Conservation (phyloP, 2,797 vertebrate genomes). For the Coendou prehensilis region DNA sequence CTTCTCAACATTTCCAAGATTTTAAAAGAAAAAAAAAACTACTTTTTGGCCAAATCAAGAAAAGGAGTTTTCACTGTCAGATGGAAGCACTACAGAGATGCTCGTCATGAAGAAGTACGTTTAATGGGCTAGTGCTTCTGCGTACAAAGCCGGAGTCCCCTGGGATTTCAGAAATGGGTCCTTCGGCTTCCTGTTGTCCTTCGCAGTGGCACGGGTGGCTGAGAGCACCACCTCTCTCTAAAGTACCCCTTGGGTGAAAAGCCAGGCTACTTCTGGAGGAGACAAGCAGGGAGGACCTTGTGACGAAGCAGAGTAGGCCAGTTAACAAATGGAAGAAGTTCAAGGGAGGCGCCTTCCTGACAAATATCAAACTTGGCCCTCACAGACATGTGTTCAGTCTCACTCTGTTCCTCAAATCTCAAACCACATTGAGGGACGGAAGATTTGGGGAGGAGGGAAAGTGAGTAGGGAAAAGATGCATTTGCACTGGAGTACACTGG, state of each 20-base stretch:
- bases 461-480: neutral
- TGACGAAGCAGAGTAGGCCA: neutral
- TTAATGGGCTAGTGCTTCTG: neutral
- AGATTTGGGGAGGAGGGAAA: neutral
- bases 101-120: neutral
- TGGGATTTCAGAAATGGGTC: neutral
- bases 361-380: neutral
- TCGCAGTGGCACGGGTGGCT: neutral
- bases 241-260: neutral
- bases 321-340: neutral
- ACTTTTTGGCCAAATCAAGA: slow-evolving; percentile 41
- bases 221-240: slow-evolving; percentile 10
- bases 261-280: neutral
- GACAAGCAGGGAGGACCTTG: neutral
- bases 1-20: neutral
- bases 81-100: neutral
- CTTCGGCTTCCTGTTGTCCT: neutral
- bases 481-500: neutral
- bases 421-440: neutral
- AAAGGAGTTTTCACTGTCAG: neutral
- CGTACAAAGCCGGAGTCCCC: neutral
- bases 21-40: neutral
- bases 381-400: neutral
- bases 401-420: slow-evolving; percentile 49
- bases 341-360: neutral